Evolutionary conservation across 2,888 invertebrate genomes (phyloP), one percentile per base, ranked within the genome.

Genomic region (Ophion ellenae): DNA sequence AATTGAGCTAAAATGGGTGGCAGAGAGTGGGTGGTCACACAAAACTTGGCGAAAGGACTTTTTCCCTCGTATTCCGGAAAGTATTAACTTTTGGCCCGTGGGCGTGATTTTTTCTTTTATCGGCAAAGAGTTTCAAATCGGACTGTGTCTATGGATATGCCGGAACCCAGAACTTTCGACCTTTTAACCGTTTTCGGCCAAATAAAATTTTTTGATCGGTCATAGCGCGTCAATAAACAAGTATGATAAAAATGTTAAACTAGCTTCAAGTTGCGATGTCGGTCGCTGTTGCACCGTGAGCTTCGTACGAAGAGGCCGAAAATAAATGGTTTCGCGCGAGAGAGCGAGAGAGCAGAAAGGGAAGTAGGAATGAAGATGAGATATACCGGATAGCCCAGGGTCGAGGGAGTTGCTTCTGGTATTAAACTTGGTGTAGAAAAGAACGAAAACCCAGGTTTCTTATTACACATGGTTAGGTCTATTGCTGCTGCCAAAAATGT

Each of bases 171-270:
- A 40, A 40, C 40, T 7, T 40, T 40, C 40, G 40, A 40, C 6
- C 40, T 40, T 40, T 40, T 40, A 1, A 40, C 40, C 40, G 9
- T 40, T 40, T 40, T 40, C 40, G 9, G 9, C 40, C 47, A 4
- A 47, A 4, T 4, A 3, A 17, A 14, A 47, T 47, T 47, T 47
- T 14, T 47, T 14, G 47, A 47, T 47, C 14, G 47, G 40, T 5
- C 40, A 9, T 40, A 40, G 40, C 47, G 14, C 47, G 47, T 71
- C 36, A 71, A 71, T 76, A 84, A 86, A 87, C 81, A 85, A 83
- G 78, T 75, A 77, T 87, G 87, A 89, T 90, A 88, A 89, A 90
- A 89, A 89, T 89, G 88, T 85, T 88, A 90, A 90, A 88, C 88
- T 82, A 82, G 83, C 85, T 79, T 70, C 80, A 83, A 78, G 84